Conservation (phyloP, 92 coral and sea anemone species). For the Parazoanthus swiftii region DNA sequence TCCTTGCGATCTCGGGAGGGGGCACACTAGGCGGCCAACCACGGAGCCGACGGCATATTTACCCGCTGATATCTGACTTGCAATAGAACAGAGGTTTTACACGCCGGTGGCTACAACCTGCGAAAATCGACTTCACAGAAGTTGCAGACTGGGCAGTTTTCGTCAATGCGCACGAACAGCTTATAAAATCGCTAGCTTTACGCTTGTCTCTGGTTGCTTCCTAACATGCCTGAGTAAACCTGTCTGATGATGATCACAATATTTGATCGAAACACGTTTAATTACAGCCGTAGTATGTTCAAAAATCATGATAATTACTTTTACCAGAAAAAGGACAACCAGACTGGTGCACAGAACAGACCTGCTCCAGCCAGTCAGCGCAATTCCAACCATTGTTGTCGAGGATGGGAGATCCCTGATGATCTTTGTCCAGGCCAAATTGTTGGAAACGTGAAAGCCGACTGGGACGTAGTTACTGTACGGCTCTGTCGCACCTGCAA, state of each 20-base stretch:
- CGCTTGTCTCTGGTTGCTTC: not conserved
- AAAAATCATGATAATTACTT: too few relatives aligned
- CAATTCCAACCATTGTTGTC: slow-evolving; percentile 76
- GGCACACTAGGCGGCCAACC: too few relatives aligned
- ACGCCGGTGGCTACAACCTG: too few relatives aligned
- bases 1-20: too few relatives aligned
- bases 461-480: slow-evolving; percentile 23
- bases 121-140: not conserved
- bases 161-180: not conserved
- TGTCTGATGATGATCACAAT: too few relatives aligned
- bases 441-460: slow-evolving; percentile 81
- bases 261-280: too few relatives aligned
- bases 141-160: not conserved
- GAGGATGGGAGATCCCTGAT: slow-evolving; percentile 68
- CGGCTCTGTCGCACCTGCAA: slow-evolving; percentile 77
- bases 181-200: not conserved
- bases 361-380: slow-evolving; percentile 98
- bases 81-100: too few relatives aligned
- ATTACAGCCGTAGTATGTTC: too few relatives aligned
- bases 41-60: too few relatives aligned
- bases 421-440: slow-evolving; percentile 79
- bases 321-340: too few relatives aligned
- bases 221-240: too few relatives aligned
- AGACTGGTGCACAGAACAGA: not conserved
- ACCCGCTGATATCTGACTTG: too few relatives aligned